phyloP scores from a whole-genome alignment of 2,888 invertebrate species.

The Quadriops clusia region DNA sequence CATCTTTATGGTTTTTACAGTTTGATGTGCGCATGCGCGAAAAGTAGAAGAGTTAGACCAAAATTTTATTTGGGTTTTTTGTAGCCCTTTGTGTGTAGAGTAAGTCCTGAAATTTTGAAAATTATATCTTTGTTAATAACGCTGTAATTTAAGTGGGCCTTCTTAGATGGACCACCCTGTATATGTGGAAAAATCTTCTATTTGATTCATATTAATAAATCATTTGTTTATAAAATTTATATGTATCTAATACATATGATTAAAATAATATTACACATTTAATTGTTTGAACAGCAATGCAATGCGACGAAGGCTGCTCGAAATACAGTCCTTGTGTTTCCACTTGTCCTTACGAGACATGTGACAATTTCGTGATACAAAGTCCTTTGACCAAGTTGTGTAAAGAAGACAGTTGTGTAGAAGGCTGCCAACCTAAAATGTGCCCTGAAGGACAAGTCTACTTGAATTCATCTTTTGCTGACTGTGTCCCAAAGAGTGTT shows the following conservation, averaged over 20 bases:
- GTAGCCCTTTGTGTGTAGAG: too few relatives aligned
- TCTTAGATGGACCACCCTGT: too few relatives aligned
- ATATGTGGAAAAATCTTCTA: too few relatives aligned
- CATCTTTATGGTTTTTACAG: too few relatives aligned
- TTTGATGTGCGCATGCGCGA: too few relatives aligned
- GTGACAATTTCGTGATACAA: constrained; percentile 64
- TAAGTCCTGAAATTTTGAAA: too few relatives aligned
- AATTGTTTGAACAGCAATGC: constrained; percentile 53
- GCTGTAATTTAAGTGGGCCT: too few relatives aligned
- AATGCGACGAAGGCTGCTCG: constrained; percentile 73
- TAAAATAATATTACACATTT: constrained; percentile 4
- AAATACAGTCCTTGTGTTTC: constrained; percentile 71
- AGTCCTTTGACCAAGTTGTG: constrained; percentile 52
- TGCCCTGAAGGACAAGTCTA: constrained; percentile 67
- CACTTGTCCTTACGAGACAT: constrained; percentile 73
- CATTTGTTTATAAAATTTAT: constrained; percentile 6
- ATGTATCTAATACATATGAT: neutral
- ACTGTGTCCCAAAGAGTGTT: constrained; percentile 62
- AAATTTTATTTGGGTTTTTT: too few relatives aligned
- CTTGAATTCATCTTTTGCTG: constrained; percentile 50
- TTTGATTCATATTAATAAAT: neutral
- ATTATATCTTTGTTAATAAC: too few relatives aligned
- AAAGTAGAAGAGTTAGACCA: too few relatives aligned
- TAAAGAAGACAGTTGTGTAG: constrained; percentile 63
- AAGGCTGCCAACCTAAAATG: constrained; percentile 67